Base-by-base conservation (phyloP, 2,113 vertebrate genomes). In the Vanacampus margaritifer region DNA sequence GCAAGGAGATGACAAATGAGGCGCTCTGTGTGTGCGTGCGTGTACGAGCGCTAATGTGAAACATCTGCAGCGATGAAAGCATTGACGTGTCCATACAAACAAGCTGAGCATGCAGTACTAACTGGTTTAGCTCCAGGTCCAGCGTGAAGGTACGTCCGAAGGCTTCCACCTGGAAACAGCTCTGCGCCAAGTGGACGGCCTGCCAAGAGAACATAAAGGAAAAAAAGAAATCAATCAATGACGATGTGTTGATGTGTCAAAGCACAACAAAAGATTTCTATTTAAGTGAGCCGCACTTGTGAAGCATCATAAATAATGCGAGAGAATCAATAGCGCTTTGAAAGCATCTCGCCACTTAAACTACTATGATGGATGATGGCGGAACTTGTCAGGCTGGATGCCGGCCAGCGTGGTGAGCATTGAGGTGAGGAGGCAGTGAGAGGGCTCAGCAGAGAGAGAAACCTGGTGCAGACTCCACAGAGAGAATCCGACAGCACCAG, bases 91-190 rank as follows among this genome's bases (percentile, higher is more conserved):
- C 62, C 7, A 7, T 13, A 24, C 45, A 53, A 23, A 37, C 48
- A 32, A 73, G 21, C 41, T 37, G 7, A 60, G 24, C 41, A 19
- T 14, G 63, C 45, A 35, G 46, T 68, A 90, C 95, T 94, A 72
- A 96, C 95, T 96, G 95, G 86, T 96, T 97, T 23, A 97, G 76
- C 76, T 89, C 92, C 78, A 97, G 93, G 81, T 97, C 95, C 84
- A 97, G 87, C 37, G 90, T 94, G 91, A 97, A 96, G 81, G 89
- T 88, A 0, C 67, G 91, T 82, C 93, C 91, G 50, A 95, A 96
- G 68, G 93, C 95, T 13, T 88, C 87, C 66, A 97, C 86, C 79
- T 93, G 81, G 64, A 97, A 97, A 84, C 91, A 93, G 88, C 93
- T 94, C 80, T 87, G 94, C 1, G 95, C 95, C 90, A 96, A 86